Evolutionary conservation across 2,888 invertebrate genomes (phyloP), one percentile per base, ranked within the genome.

Genomic region (Diarsia mendica): DNA sequence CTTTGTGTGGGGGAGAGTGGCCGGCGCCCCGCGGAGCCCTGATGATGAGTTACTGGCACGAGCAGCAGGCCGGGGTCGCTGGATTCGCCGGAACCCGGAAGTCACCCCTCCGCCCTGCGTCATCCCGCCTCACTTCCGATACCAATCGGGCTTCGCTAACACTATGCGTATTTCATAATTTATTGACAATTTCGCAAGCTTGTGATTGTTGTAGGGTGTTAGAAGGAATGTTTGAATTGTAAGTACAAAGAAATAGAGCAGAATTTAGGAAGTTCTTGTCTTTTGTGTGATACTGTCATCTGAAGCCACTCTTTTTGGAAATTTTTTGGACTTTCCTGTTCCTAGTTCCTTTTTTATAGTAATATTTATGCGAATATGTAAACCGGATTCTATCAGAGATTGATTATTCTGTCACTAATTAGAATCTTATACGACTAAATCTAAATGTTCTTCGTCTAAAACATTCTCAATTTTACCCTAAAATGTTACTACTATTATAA

Each of bases 41-140:
- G 96, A 96, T 96, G 96, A 96, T 96, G 96, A 96, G 95, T 96
- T 96, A 96, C 94, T 85, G 92, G 90, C 88, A 84, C 88, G 89
- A 90, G 90, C 78, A 74, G 79, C 71, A 80, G 83, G 74, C 75
- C 75, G 69, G 69, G 60, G 69, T 60, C 69, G 44, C 91, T 93
- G 92, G 77, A 72, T 55, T 77, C 64, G 61, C 72, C 80, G 77
- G 93, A 92, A 90, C 89, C 78, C 92, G 95, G 96, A 95, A 94
- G 94, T 94, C 92, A 92, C 94, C 93, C 94, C 94, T 95, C 94
- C 91, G 89, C 87, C 90, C 91, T 88, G 85, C 91, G 88, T 90
- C 91, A 90, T 90, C 92, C 93, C 94, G 93, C 93, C 90, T 91
- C 85, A 88, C 94, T 94, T 96, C 96, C 96, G 95, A 93, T 94